Base-by-base conservation (phyloP, 2,113 vertebrate species). In the Rhipidura dahli region DNA sequence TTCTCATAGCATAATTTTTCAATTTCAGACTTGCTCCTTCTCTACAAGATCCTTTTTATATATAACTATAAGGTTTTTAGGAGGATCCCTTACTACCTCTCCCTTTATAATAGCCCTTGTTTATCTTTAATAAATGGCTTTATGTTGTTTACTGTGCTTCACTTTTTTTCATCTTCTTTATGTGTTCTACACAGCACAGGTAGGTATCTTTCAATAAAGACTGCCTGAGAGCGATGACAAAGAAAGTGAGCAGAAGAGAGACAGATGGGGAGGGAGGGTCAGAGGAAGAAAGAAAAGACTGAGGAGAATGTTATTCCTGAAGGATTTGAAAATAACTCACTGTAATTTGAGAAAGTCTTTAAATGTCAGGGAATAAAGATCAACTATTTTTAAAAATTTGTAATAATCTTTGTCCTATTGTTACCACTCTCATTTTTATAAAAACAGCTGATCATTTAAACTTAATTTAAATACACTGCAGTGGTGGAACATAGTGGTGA, bases 41-140 rank as follows among this genome's bases (percentile, higher is more conserved):
- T 81, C 45, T 64, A 51, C 33, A n/a, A 71, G 51, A 75, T 11
- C 44, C 42, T 90, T 81, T 56, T 44, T 64, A 81, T 81, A 93
- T 90, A 94, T 86, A 81, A 90, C 47, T 30, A 24, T 37, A 70
- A 56, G n/a, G 6, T 73, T 93, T 95, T 92, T 49, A 83, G 78
- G 23, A 93, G 10, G 18, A n/a, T 75, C 33, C 13, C 23, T 31
- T 81, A 59, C n/a, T 73, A 45, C 44, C 7, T 70, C 28, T 83
- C 42, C n/a, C 26, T 69, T 92, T 89, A 63, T 66, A 68, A 81
- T 30, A 88, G 37, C 23, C 12, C 49, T 40, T 95, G 44, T 90
- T 95, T 92, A 83, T 75, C 71, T 92, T 90, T 90, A 90, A 90
- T 87, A 95, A 96, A 96, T 84, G 72, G 76, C 40, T 93, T 96